These are phyloP conservation scores for Hermaeophaga mercurialis DNA, from an alignment of 2,888 invertebrate species.

Conservation along the genomic window DNA sequence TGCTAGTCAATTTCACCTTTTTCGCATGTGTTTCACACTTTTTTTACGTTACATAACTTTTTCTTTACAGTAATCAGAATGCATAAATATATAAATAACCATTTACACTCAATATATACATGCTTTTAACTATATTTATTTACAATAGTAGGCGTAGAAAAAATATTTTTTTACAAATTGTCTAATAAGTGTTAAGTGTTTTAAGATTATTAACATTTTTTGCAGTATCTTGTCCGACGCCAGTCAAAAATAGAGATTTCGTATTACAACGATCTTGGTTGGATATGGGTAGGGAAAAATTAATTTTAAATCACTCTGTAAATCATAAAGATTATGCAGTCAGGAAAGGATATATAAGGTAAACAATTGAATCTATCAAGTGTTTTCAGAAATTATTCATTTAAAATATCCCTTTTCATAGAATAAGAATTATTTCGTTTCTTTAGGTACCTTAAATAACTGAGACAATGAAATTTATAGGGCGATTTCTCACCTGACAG, in stretches of 20 bases:
- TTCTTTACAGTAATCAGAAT: no score
- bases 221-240: conserved; percentile 83
- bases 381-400: no score
- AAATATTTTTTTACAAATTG: no score
- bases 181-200: no score
- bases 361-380: no score
- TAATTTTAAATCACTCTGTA: conserved; percentile 90
- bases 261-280: conserved; percentile 91
- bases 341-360: conserved; percentile 80
- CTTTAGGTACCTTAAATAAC: conserved; percentile 6
- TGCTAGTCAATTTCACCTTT: no score
- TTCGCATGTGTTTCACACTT: no score
- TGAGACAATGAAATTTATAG: conserved; percentile 49
- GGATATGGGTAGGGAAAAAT: conserved; percentile 82
- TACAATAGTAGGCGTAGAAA: no score
- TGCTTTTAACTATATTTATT: no score
- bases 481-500: conserved; percentile 67
- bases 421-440: conserved; percentile 10
- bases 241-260: conserved; percentile 89
- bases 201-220: neutral
- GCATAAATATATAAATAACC: no score
- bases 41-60: no score
- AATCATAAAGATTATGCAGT: conserved; percentile 85
- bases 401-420: conserved; percentile 6
- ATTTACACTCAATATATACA: no score